Percentiles rank a stretch among this genome's conserved stretches.
phyloP scores from a whole-genome alignment of 92 coral and sea anemone species.

The Pocillopora meandrina region DNA sequence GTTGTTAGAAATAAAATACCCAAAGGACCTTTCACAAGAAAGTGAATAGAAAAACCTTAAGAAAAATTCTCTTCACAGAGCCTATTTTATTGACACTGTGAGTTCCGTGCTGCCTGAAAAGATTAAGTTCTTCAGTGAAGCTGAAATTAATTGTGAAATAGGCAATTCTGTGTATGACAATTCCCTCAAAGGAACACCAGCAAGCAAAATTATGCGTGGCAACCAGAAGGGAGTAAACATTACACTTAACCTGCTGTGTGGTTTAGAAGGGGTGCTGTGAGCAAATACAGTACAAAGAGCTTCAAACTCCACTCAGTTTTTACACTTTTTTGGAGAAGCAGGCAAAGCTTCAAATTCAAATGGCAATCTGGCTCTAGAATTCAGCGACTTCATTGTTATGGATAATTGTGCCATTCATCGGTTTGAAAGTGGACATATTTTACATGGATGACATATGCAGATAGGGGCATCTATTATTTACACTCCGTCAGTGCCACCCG shows the following conservation, averaged over 20 bases:
- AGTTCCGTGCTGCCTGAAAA: conserved; percentile 55
- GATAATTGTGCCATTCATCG: conserved; percentile 46
- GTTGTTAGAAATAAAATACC: conserved; percentile 40
- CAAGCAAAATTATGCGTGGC: conserved; percentile 23
- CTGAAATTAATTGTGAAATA: conserved; percentile 56
- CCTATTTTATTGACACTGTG: conserved; percentile 48
- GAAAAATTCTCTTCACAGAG: conserved; percentile 55
- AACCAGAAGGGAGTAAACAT: conserved; percentile 21
- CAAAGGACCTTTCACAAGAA: conserved; percentile 60
- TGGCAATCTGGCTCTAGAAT: conserved; percentile 44
- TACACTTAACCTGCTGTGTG: conserved; percentile 35
- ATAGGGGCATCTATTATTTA: conserved; percentile 57
- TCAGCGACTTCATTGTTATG: conserved; percentile 32
- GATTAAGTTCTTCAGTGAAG: conserved; percentile 54
- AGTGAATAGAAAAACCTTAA: conserved; percentile 53
- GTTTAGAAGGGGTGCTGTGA: conserved; percentile 32
- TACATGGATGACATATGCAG: conserved; percentile 45
- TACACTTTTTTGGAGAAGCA: conserved; percentile 46
- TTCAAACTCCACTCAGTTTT: conserved; percentile 21
- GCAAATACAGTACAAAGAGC: conserved; percentile 37
- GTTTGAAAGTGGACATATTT: conserved; percentile 41
- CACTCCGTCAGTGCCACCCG: too few species aligned
- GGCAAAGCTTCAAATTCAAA: conserved; percentile 32
- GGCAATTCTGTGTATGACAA: conserved; percentile 58
- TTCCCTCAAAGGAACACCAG: conserved; percentile 47